Evolutionary conservation across 2,797 vertebrate species (phyloP), one percentile per base, ranked within the genome.

Genomic region (Eulemur mongoz): DNA sequence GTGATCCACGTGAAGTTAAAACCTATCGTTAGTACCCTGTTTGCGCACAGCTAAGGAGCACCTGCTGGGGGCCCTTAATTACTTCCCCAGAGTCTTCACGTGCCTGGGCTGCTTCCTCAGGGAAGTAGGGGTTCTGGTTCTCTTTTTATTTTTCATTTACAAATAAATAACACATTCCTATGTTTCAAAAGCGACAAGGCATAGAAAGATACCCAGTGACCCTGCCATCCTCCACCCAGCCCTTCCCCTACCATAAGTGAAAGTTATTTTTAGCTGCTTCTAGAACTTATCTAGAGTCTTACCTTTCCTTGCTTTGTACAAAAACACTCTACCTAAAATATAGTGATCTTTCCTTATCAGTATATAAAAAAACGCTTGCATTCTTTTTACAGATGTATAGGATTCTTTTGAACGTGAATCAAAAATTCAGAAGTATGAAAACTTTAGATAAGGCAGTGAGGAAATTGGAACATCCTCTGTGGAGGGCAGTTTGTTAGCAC

Each of bases 401-500:
- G 30, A 61, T 57, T 57, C 54, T 57, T 57, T 4, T 57, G 54
- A 57, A 57, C 54, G 25, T 57, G 22, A 57, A 23, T 57, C 15
- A 76, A 38, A 76, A n/a, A 69, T 13, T 18, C 5, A 38, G 20
- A n/a, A n/a, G 17, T 30, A n/a, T n/a, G 43, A 40, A 48, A 50
- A n/a, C 15, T 50, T 70, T n/a, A 61, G n/a, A 38, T 7, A 14
- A 25, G 27, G 27, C 1, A 27, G 18, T 4, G 78, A 79, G 40
- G 48, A 45, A 52, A 30, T 0, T 0, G 14, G 23, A 3, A 12
- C 7, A 27, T 27, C 54, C 17, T 11, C 30, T 45, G 0, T 4
- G 40, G 70, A 57, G 54, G 35, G 63, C 13, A 54, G 20, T 25
- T 72, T 2, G 11, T 40, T 32, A 50, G 32, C 79, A 43, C 35